Evolutionary conservation across 2,797 vertebrate genomes (phyloP).

Genomic region (Liparis tanakae): DNA sequence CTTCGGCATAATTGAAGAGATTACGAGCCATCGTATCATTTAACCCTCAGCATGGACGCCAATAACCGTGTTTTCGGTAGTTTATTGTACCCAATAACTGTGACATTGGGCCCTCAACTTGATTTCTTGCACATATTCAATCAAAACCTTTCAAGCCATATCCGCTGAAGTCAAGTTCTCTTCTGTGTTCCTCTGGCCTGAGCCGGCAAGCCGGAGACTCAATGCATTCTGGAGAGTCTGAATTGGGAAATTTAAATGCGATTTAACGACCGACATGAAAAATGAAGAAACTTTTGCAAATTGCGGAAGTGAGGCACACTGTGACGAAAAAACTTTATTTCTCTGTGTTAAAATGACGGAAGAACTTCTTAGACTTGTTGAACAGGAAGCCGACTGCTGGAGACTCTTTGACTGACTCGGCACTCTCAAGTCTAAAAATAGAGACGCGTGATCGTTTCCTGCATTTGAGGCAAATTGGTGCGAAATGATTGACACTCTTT

Average conservation of each 20-base stretch:
- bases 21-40: background rate
- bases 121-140: background rate
- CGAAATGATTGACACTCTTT: slow-evolving; percentile 20
- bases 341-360: background rate
- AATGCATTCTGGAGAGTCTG: background rate
- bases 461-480: slow-evolving; percentile 39
- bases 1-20: background rate
- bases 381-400: background rate
- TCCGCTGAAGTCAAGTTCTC: background rate
- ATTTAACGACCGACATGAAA: too few relatives aligned
- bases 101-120: background rate
- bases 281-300: background rate
- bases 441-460: slow-evolving; percentile 23
- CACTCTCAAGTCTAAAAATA: slow-evolving; percentile 11
- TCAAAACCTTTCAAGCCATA: background rate
- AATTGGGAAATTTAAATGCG: too few relatives aligned
- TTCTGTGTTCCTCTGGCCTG: background rate
- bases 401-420: background rate
- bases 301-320: too few relatives aligned
- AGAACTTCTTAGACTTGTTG: background rate
- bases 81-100: background rate
- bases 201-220: background rate
- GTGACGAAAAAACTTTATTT: too few relatives aligned
- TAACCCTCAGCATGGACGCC: background rate
- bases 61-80: background rate